Conservation (phyloP, 2,888 invertebrate species). For the Nymphalis c-album region DNA sequence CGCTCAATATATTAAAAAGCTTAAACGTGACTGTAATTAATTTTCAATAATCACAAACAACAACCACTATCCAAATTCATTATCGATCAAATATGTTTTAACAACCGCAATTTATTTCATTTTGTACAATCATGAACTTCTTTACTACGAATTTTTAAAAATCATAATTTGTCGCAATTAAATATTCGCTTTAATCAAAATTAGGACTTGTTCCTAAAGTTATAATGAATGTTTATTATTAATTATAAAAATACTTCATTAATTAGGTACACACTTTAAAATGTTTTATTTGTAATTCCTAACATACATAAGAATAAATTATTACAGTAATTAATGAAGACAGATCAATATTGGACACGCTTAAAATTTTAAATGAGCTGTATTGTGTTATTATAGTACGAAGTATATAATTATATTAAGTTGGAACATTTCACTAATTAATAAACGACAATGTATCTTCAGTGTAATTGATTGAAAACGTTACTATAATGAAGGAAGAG, state of each 20-base stretch:
- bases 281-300: not conserved
- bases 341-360: not conserved
- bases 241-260: not conserved
- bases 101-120: too few relatives aligned
- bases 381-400: not conserved
- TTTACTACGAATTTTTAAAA: too few relatives aligned
- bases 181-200: too few relatives aligned
- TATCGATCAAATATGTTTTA: too few relatives aligned
- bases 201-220: too few relatives aligned
- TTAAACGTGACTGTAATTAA: not conserved
- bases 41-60: not conserved
- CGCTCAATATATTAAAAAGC: not conserved
- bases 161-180: too few relatives aligned
- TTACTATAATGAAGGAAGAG: conserved; percentile 54
- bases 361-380: not conserved
- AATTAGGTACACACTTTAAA: not conserved
- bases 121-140: too few relatives aligned
- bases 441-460: not conserved
- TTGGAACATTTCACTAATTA: not conserved
- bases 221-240: not conserved
- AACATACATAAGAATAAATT: not conserved
- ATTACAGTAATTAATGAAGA: not conserved
- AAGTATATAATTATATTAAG: not conserved
- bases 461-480: conserved; percentile 5
- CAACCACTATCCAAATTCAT: not conserved